phyloP scores from a whole-genome alignment of 2,797 vertebrate species.

The Gephyroberyx darwinii region DNA sequence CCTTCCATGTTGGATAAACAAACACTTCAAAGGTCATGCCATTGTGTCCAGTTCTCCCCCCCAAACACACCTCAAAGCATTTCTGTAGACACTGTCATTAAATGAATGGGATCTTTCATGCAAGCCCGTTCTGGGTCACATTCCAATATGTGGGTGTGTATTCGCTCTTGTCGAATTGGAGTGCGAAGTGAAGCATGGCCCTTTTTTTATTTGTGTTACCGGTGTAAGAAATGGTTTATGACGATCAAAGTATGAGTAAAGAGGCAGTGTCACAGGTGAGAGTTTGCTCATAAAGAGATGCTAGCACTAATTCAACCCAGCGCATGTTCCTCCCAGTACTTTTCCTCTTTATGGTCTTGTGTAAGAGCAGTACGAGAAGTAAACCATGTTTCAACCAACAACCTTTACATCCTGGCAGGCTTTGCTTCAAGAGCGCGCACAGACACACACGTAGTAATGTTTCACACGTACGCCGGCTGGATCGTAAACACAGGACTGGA shows the following conservation, averaged over 20 bases:
- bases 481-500: slow-evolving; percentile 63
- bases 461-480: slow-evolving; percentile 46
- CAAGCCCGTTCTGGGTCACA: slow-evolving; percentile 50
- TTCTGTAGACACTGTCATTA: slow-evolving; percentile 53
- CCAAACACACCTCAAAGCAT: slow-evolving; percentile 60
- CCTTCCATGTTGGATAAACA: slow-evolving; percentile 56
- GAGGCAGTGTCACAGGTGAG: slow-evolving; percentile 6
- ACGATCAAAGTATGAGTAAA: slow-evolving; percentile 33
- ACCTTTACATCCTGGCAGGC: slow-evolving; percentile 32
- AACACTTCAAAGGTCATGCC: slow-evolving; percentile 55
- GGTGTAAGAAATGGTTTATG: slow-evolving; percentile 32
- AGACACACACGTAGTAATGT: slow-evolving; percentile 24
- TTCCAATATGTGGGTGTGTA: slow-evolving; percentile 45
- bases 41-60: slow-evolving; percentile 49
- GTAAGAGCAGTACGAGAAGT: background rate
- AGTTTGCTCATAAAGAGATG: background rate
- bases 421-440: slow-evolving; percentile 18
- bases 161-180: slow-evolving; percentile 16
- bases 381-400: background rate
- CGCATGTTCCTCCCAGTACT: background rate
- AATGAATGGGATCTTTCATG: slow-evolving; percentile 47
- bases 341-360: background rate
- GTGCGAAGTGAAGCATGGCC: slow-evolving; percentile 3
- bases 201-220: slow-evolving; percentile 9
- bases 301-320: no score